Base-by-base conservation (phyloP, 2,888 invertebrate species). In the Lapara coniferarum region DNA sequence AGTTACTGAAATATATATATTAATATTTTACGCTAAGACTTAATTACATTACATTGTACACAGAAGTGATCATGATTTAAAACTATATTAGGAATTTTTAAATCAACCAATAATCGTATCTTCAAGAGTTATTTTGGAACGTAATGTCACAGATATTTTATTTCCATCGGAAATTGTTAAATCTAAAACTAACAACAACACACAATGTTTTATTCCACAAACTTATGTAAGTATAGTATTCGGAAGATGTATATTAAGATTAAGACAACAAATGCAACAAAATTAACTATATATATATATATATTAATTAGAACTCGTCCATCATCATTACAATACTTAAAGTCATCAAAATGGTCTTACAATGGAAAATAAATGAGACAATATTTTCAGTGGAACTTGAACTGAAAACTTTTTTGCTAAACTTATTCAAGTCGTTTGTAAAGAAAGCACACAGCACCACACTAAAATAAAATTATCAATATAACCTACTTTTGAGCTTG, bases 161-260 rank as follows among this genome's bases (percentile, higher is more conserved):
- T 88, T 87, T 87, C 88, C 87, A 84, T 82, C 77, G 87, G 87
- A 88, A 88, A 88, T 78, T 76, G 85, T 89, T 88, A 84, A 74
- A 74, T 78, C 76, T 83, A 82, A 81, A 84, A 84, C 81, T 86
- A 88, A 73, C 81, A 85, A 85, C 82, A 86, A 86, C 78, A 84
- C 81, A 84, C 76, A 71, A 68, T 68, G 71, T 66, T 73, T 49
- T 51, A 59, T 51, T 52, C 59, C 59, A 69, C 68, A 69, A 67
- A 67, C 57, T 58, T 66, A 69, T 66, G 51, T 55, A 69, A 58
- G 51, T 55, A 66, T 30, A 58, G 14, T 51, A 52, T 63, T 63
- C 19, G 19, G 49, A 46, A 59, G 44, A 16, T 51, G 57, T 69
- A 69, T 69, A 68, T 72, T 70, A 46, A 70, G 66, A 72, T 56